A percentile compares a stretch with the other conserved stretches of the same genome.
These are phyloP conservation scores for Achroia grisella DNA, from an alignment of 1,140 invertebrate genomes.

Conservation along the genomic window DNA sequence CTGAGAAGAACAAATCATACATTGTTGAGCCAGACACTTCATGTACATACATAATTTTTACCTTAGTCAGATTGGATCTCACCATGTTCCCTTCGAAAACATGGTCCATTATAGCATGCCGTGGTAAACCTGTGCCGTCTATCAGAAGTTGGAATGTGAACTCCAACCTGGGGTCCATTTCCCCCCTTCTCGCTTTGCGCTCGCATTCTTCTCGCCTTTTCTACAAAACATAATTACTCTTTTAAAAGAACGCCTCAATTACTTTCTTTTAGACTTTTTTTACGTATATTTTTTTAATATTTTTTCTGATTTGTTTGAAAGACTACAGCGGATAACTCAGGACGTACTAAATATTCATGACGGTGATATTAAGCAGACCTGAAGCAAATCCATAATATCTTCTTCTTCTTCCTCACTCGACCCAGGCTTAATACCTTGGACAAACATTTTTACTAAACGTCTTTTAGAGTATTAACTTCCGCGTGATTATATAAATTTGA, in stretches of 20 bases:
- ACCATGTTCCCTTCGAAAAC: constrained; percentile 92
- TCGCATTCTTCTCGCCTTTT: constrained; percentile 92
- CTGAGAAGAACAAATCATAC: constrained; percentile 61
- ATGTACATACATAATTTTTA: neutral
- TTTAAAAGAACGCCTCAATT: neutral
- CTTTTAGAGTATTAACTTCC: too few species aligned
- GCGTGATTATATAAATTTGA: neutral
- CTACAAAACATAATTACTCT: constrained; percentile 51
- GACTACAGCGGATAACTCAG: too few species aligned
- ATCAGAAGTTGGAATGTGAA: constrained; percentile 91
- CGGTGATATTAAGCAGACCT: constrained; percentile 25
- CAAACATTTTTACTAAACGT: constrained; percentile 32
- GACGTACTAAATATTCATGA: too few species aligned
- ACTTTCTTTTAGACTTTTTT: too few species aligned
- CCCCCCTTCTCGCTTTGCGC: constrained; percentile 87
- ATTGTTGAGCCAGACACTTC: too few species aligned
- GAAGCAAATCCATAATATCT: constrained; percentile 62
- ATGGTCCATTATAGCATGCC: constrained; percentile 90
- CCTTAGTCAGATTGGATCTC: constrained; percentile 5
- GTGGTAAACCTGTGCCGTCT: constrained; percentile 83
- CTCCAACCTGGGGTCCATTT: constrained; percentile 91
- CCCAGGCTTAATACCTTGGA: constrained; percentile 44
- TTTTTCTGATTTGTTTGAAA: too few species aligned
- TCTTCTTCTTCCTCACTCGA: constrained; percentile 62
- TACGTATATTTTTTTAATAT: too few species aligned